These are phyloP conservation scores for Todus mexicanus DNA, from an alignment of 2,797 vertebrate genomes.

Conservation along the genomic window DNA sequence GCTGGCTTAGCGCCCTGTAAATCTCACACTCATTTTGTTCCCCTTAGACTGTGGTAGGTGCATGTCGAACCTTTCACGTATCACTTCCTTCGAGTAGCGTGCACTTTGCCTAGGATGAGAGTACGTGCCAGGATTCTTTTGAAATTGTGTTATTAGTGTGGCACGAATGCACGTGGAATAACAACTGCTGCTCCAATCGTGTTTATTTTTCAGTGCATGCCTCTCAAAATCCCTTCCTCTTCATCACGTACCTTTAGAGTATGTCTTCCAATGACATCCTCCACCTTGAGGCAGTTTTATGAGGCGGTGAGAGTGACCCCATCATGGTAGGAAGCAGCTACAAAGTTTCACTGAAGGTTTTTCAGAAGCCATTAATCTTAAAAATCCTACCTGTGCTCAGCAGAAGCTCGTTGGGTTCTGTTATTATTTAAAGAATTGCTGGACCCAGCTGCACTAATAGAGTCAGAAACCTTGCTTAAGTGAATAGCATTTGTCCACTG, in stretches of 20 bases:
- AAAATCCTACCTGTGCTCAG: background rate
- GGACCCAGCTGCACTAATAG: background rate
- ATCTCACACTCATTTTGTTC: background rate
- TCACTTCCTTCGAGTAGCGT: background rate
- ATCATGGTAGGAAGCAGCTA: background rate
- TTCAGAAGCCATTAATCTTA: background rate
- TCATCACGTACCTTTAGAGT: background rate
- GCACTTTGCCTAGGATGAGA: background rate
- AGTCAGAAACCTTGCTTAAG: background rate
- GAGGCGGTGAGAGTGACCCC: background rate
- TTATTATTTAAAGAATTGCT: background rate
- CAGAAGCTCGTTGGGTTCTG: background rate
- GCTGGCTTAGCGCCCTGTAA: background rate
- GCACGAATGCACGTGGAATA: background rate
- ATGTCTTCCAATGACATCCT: background rate
- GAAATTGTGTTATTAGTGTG: background rate
- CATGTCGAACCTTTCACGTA: background rate
- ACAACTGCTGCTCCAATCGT: background rate
- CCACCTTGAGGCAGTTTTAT: background rate
- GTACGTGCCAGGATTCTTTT: background rate
- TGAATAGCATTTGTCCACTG: background rate
- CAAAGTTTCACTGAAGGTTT: background rate
- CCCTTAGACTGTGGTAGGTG: background rate
- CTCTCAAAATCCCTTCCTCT: background rate
- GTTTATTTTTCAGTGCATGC: background rate